Evolutionary conservation across 1,140 invertebrate genomes (phyloP), one percentile per base, ranked within the genome.

Genomic region (Caerostris darwini): DNA sequence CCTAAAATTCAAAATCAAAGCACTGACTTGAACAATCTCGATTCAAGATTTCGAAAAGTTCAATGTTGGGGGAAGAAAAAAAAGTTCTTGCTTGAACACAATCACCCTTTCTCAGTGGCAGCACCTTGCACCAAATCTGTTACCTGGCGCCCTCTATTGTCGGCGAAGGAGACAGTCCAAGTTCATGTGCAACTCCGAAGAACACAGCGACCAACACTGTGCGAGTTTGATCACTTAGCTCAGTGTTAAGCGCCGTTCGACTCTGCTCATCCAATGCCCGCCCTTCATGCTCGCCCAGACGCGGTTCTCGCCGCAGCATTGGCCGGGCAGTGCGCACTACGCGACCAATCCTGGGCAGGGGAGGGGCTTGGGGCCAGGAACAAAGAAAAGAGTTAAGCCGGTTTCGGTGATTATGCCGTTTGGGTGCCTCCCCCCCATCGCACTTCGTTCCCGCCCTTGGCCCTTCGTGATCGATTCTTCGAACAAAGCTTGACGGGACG

Each of bases 241-340:
- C 54, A 69, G 56, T 94, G 85, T 88, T 81, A 94, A 92, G 83
- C 59, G 57, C 34, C 92, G 64, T 58, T 94, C 83, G 85, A 57
- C 12, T 86, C 91, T 92, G 91, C 91, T 92, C 91, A 92, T 88
- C 92, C 92, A 94, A 94, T 94, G 86, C 92, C 83, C 92, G 92
- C 92, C 92, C 64, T 87, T 94, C 92, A 94, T 88, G 92, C 86
- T 88, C 50, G 86, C 92, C 86, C 92, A 94, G 64, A 94, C 89
- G 85, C 86, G 56, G 82, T 88, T 94, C 92, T 89, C 53, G 69
- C 56, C 14, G 54, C 67, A 89, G 85, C 71, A 94, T 94, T 94
- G 92, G 92, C 53, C 56, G 77, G n/a, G 81, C 69, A 92, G 69
- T 19, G 71, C 56, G 71, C 54, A 54, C 50, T 56, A 19, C 19